Base-by-base conservation (phyloP, 2,797 vertebrate genomes). In the Dermochelys coriacea region DNA sequence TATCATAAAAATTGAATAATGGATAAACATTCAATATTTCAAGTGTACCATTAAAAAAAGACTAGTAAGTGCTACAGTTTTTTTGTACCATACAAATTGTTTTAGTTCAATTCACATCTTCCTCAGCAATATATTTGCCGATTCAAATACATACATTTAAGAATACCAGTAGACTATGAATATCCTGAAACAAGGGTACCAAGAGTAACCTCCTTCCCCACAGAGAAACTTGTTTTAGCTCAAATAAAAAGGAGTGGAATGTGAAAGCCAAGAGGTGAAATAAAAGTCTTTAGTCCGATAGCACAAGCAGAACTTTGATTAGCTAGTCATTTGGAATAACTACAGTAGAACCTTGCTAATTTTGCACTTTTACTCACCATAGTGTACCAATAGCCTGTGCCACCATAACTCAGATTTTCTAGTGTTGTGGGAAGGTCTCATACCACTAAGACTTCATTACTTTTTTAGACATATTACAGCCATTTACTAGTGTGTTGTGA, bases 241-340 rank as follows among this genome's bases (percentile, higher is more conserved):
- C 96, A 91, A 25, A 95, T 94, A 94, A 87, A 87, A 92, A 96
- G 96, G 97, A 94, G 37, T 97, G 93, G 95, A 97, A 98, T 97
- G 93, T 96, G 87, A 93, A 86, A 90, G 95, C 95, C 89, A 82
- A 85, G 90, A 89, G 83, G 93, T 93, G 89, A 96, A 97, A 98
- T 89, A 95, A 94, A 97, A 94, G 94, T 96, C 94, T 95, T 93
- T 54, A 96, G 78, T 96, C 85, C 95, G 88, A 68, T 25, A 95
- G 87, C 61, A 31, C 80, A 96, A 92, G 93, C 16, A 89, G 71
- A 80, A 82, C 86, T 5, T 3, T 87, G 81, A 94, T 77, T 94
- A 95, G 83, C 25, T 89, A 96, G 54, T 64, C 34, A 87, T 94
- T 83, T 2, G 4, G 51, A 85, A 90, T 49, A 59, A 41, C 81